phyloP scores from a whole-genome alignment of 2,888 invertebrate genomes.

The Drosophila falleni region DNA sequence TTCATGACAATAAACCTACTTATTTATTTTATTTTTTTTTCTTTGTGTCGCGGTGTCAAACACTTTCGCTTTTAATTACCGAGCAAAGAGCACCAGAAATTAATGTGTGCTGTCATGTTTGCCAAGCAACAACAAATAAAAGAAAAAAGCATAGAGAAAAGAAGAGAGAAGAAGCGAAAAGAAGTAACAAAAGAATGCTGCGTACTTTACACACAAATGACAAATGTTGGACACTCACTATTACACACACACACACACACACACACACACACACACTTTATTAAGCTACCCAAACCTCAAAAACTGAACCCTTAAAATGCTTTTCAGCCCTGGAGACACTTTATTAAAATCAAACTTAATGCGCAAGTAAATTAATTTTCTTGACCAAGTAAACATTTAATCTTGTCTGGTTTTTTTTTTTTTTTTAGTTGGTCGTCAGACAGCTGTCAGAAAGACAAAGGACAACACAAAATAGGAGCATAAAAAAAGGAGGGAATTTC shows the following conservation, averaged over 20 bases:
- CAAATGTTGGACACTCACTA: slow-evolving; percentile 66
- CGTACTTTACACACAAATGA: slow-evolving; percentile 71
- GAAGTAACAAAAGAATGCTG: slow-evolving; percentile 42
- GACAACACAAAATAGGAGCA: not conserved
- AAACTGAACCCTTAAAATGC: slow-evolving; percentile 29
- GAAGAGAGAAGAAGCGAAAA: not conserved
- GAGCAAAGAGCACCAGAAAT: slow-evolving; percentile 61
- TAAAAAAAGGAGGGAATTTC: not conserved
- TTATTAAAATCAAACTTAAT: slow-evolving; percentile 80
- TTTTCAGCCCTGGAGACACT: slow-evolving; percentile 52
- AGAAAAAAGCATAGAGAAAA: slow-evolving; percentile 4
- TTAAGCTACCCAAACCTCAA: slow-evolving; percentile 56
- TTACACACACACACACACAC: slow-evolving; percentile 35
- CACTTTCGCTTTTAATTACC: slow-evolving; percentile 79
- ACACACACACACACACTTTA: slow-evolving; percentile 56
- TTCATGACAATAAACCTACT: slow-evolving; percentile 6
- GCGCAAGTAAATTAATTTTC: slow-evolving; percentile 73
- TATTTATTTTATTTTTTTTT: not conserved
- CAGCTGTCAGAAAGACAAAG: slow-evolving; percentile 61
- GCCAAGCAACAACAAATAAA: slow-evolving; percentile 30
- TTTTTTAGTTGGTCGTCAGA: slow-evolving; percentile 29
- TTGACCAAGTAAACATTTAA: slow-evolving; percentile 70
- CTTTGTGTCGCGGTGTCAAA: slow-evolving; percentile 63
- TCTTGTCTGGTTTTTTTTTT: slow-evolving; percentile 26
- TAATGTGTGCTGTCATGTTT: slow-evolving; percentile 81